Conservation (phyloP, 2,888 invertebrate species). For the Caenorhabditis plicata region DNA sequence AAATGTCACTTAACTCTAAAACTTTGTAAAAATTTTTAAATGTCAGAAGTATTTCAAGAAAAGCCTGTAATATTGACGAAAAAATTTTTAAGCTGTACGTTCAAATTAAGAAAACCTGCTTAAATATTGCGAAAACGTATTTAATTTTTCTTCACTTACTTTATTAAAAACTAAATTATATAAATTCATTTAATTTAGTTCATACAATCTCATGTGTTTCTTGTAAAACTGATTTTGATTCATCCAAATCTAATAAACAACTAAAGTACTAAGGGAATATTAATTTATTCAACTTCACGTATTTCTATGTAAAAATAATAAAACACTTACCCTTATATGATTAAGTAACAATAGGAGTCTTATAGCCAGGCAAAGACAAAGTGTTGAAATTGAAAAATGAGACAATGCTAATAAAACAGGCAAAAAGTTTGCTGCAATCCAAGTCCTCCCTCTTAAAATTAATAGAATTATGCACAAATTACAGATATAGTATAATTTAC, state of each 20-base stretch:
- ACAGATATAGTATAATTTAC: conserved; percentile 7
- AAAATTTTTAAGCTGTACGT: no score
- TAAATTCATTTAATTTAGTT: not conserved
- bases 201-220: not conserved
- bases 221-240: no score
- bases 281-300: not conserved
- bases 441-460: conserved; percentile 36
- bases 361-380: conserved; percentile 36
- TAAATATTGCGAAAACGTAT: no score
- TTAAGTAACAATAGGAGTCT: conserved; percentile 37
- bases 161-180: no score
- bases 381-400: conserved; percentile 40
- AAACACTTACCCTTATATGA: conserved; percentile 37
- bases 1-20: no score
- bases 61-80: no score
- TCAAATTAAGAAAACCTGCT: no score
- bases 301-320: not conserved
- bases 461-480: no score
- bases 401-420: conserved; percentile 38
- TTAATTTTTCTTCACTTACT: no score
- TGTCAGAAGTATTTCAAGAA: no score
- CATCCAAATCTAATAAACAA: not conserved
- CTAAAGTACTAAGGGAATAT: no score
- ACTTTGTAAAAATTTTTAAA: no score
- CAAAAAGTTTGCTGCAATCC: conserved; percentile 44